A percentile compares a stretch with the other conserved stretches of the same genome.
Conservation (phyloP, 2,888 invertebrate species). For the Nebria brevicollis region DNA sequence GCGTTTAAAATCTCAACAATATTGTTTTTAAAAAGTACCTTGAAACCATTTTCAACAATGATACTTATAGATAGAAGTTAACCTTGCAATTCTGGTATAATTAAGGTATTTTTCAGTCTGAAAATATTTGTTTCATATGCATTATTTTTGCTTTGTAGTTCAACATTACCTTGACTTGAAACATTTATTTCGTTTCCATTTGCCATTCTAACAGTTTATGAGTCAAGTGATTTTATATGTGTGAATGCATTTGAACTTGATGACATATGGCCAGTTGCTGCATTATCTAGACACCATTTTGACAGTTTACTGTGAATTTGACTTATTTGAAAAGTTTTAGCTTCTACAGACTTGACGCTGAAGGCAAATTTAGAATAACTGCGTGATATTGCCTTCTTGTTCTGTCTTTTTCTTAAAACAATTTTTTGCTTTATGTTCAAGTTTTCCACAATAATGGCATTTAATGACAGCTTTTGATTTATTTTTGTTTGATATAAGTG, state of each 20-base stretch:
- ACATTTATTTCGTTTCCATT: conserved; percentile 7
- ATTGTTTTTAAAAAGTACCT: conserved; percentile 14
- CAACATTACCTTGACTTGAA: no score
- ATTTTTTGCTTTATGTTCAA: no score
- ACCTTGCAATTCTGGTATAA: conserved; percentile 22
- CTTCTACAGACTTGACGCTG: no score
- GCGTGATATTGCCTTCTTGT: no score
- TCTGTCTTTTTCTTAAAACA: no score
- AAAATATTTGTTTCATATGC: neutral
- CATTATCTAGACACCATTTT: neutral
- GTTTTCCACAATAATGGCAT: no score
- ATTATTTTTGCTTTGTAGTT: neutral
- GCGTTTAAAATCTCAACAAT: conserved; percentile 4
- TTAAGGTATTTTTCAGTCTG: conserved; percentile 18
- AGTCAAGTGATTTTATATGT: neutral
- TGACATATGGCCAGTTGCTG: conserved; percentile 11
- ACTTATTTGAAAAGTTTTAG: no score
- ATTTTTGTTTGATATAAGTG: no score
- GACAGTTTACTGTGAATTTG: no score
- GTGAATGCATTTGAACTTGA: conserved; percentile 16
- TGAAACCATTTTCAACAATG: conserved; percentile 16
- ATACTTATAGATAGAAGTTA: conserved; percentile 19
- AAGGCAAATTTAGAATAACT: no score
- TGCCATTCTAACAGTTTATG: neutral
- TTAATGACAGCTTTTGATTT: no score